Evolutionary conservation across 2,797 vertebrate genomes (phyloP), one percentile per base, ranked within the genome.

Genomic region (Crenichthys baileyi): DNA sequence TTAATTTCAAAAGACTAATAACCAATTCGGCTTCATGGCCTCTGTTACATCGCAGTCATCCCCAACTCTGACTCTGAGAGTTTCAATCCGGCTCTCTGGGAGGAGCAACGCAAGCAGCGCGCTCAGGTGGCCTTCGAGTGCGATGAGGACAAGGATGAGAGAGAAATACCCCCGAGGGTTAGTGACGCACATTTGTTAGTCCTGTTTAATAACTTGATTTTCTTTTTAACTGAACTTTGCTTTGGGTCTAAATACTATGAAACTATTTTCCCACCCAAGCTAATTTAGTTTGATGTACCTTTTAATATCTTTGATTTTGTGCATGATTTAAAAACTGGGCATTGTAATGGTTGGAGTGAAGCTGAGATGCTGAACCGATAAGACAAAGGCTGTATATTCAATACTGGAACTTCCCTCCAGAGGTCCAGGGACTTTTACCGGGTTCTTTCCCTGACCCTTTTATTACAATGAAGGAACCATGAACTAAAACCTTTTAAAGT

Each of bases 111-210:
- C 20, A 99, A 98, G 87, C 98, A 99, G 84, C 95, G 97, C 75
- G 97, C 98, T 81, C 98, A 99, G 92, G 98, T 99, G 91, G 98
- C 98, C 61, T 99, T 99, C 79, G 98, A 99, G 90, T 99, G 98
- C 83, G 98, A 99, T 79, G 98, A 99, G 93, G 98, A 99, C 95
- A 99, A 99, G 90, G 98, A 99, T 85, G 98, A 98, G 92, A 95
- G 98, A 76, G 98, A 99, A 77, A 95, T 95, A 0, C 98, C 98
- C 0, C 95, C 97, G n/a, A 95, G 96, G 94, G 98, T 99, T 78
- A 92, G 97, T 96, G 74, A 75, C 44, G 24, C 53, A 55, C 68
- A 5, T 56, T 51, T 70, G 31, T 65, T 39, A 63, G 16, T 20
- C 29, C 8, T 63, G 60, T 63, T 36, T 61, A 61, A 7, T 61